phyloP scores from a whole-genome alignment of 1,140 invertebrate species.

The Lucilia sericata region DNA sequence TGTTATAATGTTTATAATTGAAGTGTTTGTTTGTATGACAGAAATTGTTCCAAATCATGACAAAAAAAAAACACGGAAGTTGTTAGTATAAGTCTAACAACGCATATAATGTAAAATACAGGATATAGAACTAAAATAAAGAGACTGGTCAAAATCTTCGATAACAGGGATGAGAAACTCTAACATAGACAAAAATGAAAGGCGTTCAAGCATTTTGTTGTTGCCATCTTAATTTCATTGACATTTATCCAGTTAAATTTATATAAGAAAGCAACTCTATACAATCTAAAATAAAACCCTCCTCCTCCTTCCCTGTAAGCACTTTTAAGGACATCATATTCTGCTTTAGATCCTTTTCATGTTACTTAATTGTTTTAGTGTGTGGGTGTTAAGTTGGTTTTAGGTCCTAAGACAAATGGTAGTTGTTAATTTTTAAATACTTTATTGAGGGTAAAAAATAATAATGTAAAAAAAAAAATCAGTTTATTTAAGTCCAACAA shows the following conservation, averaged over 20 bases:
- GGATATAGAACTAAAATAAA: too few species aligned
- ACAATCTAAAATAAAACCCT: background rate
- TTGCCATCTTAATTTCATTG: background rate
- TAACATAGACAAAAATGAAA: background rate
- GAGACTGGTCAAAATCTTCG: too few species aligned
- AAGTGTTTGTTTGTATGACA: background rate
- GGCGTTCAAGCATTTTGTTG: background rate
- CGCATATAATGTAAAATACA: background rate
- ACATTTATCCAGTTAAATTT: constrained; percentile 19
- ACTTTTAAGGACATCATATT: background rate
- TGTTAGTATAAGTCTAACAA: background rate
- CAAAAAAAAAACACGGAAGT: too few species aligned
- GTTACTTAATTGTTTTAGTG: constrained; percentile 12
- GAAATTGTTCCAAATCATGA: background rate
- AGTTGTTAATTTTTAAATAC: background rate
- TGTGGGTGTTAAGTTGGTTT: background rate
- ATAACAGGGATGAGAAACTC: too few species aligned
- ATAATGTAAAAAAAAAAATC: background rate
- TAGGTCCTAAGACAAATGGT: background rate
- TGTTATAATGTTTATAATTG: background rate
- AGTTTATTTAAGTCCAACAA: background rate
- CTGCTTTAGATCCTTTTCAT: background rate
- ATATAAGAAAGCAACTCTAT: background rate
- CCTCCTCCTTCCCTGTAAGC: background rate
- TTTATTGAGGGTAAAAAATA: background rate